phyloP scores from a whole-genome alignment of 2,797 vertebrate species.

The Carapus acus region DNA sequence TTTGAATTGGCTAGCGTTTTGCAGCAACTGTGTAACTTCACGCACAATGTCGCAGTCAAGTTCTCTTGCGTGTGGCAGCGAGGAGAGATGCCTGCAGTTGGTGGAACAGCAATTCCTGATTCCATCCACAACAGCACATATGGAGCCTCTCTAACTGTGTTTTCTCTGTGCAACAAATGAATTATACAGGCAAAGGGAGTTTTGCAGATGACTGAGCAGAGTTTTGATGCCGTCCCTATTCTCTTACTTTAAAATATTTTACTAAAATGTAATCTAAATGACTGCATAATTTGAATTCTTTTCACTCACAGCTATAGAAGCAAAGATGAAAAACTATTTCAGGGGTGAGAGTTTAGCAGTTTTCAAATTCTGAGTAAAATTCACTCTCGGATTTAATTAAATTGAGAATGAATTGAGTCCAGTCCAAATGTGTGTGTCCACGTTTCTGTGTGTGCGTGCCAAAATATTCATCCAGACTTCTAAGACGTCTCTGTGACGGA shows the following conservation, averaged over 20 bases:
- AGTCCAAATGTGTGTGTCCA: conserved; percentile 29
- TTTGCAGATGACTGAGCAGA: background rate
- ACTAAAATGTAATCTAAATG: conserved; percentile 12
- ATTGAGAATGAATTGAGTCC: conserved; percentile 22
- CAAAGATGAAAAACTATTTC: conserved; percentile 16
- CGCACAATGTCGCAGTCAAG: too few species aligned
- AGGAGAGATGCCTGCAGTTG: too few species aligned
- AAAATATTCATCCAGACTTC: conserved; percentile 32
- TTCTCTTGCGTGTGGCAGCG: too few species aligned
- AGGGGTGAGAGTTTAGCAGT: conserved; percentile 9
- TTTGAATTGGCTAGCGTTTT: too few species aligned
- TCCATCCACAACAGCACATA: too few species aligned
- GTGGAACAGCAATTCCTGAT: too few species aligned
- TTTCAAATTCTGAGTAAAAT: conserved; percentile 18
- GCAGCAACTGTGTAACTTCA: too few species aligned
- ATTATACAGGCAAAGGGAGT: too few species aligned
- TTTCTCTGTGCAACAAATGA: too few species aligned
- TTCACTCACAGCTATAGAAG: conserved; percentile 15
- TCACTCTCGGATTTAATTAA: conserved; percentile 39
- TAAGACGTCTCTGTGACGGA: conserved; percentile 42
- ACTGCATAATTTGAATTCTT: conserved; percentile 1
- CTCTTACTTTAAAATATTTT: too few species aligned
- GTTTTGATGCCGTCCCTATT: too few species aligned
- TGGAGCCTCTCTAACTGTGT: too few species aligned
- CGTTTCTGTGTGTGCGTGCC: conserved; percentile 15